These are phyloP conservation scores for Melanotaenia maccullochi DNA, from an alignment of 2,797 vertebrate species.

Conservation along the genomic window DNA sequence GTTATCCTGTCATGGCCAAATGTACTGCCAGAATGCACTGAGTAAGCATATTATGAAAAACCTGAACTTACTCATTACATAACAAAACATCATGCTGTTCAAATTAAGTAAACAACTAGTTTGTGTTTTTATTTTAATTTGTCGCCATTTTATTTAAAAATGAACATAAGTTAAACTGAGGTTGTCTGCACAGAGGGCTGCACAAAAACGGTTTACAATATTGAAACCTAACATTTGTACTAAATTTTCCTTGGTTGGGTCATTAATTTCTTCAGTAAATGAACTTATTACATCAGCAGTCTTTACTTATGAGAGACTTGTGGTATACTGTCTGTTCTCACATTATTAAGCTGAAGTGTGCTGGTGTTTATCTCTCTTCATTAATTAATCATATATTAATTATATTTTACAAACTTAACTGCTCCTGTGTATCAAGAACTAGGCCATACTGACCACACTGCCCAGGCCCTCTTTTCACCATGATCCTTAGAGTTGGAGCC, in stretches of 20 bases:
- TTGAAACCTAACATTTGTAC: neutral
- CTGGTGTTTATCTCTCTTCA: neutral
- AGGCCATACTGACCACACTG: no score
- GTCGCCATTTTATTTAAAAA: neutral
- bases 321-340: neutral
- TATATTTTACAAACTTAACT: neutral
- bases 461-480: neutral
- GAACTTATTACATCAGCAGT: neutral
- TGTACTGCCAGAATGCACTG: conserved; percentile 28
- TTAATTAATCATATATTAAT: neutral
- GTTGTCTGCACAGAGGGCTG: neutral
- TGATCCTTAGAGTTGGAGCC: no score
- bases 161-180: neutral
- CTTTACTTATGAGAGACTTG: neutral
- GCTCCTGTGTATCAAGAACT: no score
- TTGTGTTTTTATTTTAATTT: neutral
- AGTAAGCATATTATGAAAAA: conserved; percentile 19
- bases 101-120: neutral
- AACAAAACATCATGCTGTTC: neutral
- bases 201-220: neutral
- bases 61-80: neutral
- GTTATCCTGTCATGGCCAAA: conserved; percentile 19
- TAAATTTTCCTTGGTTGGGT: neutral
- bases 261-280: neutral
- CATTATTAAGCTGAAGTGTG: neutral